phyloP scores from a whole-genome alignment of 2,113 vertebrate genomes.

The Oncorhynchus mykiss region DNA sequence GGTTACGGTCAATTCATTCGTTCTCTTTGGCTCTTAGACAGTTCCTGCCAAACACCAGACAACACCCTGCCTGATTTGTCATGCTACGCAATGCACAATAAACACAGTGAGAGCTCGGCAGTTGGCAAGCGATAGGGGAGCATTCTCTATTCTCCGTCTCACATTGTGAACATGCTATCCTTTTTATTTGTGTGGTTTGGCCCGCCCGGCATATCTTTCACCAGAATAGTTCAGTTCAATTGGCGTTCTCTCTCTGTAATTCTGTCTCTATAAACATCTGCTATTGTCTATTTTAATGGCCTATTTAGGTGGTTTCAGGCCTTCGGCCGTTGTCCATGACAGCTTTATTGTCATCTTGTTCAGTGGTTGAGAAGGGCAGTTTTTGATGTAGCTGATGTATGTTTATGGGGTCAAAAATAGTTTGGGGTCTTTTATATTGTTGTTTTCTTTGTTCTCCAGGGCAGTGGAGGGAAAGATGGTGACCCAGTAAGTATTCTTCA shows the following conservation, averaged over 20 bases:
- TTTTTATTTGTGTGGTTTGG: background rate
- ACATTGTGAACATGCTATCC: background rate
- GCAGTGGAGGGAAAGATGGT: conserved; percentile 69
- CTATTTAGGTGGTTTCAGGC: background rate
- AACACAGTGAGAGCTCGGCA: conserved; percentile 3
- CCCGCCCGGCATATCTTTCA: background rate
- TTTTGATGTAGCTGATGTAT: background rate
- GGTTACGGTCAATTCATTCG: background rate
- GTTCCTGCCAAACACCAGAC: background rate
- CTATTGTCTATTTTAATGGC: background rate
- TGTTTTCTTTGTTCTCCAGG: conserved; percentile 64
- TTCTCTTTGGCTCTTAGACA: conserved; percentile 16
- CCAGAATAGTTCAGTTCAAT: background rate
- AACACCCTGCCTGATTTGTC: conserved; percentile 3
- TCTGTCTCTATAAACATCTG: conserved; percentile 5
- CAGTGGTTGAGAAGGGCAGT: background rate
- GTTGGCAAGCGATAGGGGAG: conserved; percentile 10
- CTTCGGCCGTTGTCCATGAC: background rate
- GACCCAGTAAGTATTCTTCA: conserved; percentile 59
- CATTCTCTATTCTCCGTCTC: background rate
- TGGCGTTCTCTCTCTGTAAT: conserved; percentile 2
- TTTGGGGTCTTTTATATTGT: background rate
- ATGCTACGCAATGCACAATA: conserved; percentile 5
- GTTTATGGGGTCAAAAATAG: background rate
- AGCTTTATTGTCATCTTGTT: background rate